Evolutionary conservation across 2,113 vertebrate species (phyloP).

Genomic region (Osmerus mordax): DNA sequence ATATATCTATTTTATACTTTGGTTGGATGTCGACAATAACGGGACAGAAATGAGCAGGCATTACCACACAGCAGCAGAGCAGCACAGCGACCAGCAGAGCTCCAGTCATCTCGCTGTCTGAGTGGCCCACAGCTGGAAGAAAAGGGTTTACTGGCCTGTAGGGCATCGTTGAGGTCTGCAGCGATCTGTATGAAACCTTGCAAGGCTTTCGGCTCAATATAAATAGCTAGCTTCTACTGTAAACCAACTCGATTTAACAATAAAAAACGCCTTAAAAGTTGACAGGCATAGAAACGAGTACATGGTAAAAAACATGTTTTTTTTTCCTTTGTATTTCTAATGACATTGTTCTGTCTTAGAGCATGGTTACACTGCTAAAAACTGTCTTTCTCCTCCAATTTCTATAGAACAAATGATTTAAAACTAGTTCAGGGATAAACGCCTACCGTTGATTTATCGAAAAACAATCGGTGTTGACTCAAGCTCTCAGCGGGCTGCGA

Average conservation of each 20-base stretch:
- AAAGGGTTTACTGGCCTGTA: constrained; percentile 3
- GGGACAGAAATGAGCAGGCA: neutral
- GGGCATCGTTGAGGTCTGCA: no score
- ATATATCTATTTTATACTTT: no score
- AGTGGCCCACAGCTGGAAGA: constrained; percentile 25
- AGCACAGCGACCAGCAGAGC: constrained; percentile 44
- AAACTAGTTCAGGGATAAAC: no score
- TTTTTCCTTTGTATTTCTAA: no score
- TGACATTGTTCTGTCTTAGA: no score
- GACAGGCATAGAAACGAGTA: no score
- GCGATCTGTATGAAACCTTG: no score
- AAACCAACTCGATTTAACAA: no score
- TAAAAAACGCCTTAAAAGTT: no score
- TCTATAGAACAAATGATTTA: neutral
- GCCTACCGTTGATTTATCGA: neutral
- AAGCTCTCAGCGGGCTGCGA: neutral
- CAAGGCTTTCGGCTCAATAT: no score
- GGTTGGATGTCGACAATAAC: neutral
- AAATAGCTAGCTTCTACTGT: no score
- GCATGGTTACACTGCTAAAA: neutral
- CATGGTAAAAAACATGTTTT: no score
- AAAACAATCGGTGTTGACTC: neutral
- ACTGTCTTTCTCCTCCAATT: neutral
- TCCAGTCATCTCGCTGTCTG: constrained; percentile 49
- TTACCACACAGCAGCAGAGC: constrained; percentile 58